Evolutionary conservation across 2,113 vertebrate species (phyloP).

Genomic region (Lagopus muta): DNA sequence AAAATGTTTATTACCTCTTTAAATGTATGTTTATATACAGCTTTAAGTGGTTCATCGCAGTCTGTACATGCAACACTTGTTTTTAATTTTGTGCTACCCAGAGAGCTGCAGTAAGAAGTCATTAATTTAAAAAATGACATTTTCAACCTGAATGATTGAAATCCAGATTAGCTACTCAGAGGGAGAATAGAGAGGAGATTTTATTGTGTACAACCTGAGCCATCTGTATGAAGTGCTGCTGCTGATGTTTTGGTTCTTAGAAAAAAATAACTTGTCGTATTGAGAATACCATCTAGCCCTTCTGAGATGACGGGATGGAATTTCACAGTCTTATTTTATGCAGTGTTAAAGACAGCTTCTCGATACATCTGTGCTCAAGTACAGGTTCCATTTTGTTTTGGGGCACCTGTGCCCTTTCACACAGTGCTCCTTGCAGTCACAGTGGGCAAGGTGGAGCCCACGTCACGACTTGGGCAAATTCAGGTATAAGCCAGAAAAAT

Average conservation of each 20-base stretch:
- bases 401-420: fast-evolving
- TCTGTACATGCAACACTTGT: not conserved
- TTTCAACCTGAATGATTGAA: constrained; percentile 42
- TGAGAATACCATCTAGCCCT: not conserved
- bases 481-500: not conserved
- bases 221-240: not conserved
- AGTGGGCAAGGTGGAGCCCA: not conserved
- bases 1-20: constrained; percentile 48
- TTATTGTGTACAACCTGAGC: constrained; percentile 25
- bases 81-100: constrained; percentile 51
- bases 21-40: constrained; percentile 25
- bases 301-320: not conserved
- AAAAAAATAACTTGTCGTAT: not conserved
- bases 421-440: fast-evolving
- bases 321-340: not conserved
- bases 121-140: constrained; percentile 20
- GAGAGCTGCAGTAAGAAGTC: constrained; percentile 24
- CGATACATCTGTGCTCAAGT: not conserved
- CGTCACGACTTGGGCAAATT: not conserved
- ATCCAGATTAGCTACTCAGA: constrained; percentile 20
- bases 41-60: constrained; percentile 36
- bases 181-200: constrained; percentile 8
- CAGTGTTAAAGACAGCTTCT: not conserved
- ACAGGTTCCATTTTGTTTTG: not conserved
- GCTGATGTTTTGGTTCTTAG: not conserved